These are phyloP conservation scores for Heliconius hewitsoni DNA, from an alignment of 1,140 invertebrate genomes.

Conservation along the genomic window DNA sequence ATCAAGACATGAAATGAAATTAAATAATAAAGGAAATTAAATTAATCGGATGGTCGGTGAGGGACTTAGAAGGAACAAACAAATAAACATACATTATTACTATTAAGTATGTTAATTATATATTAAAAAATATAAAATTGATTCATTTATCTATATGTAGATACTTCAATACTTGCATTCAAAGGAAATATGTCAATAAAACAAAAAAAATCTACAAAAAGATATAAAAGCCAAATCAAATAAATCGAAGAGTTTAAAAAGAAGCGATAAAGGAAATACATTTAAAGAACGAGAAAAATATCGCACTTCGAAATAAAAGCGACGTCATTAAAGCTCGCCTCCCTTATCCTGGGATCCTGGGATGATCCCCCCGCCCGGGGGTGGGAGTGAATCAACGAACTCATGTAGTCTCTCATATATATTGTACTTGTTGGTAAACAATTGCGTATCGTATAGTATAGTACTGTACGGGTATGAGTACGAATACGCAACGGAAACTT, in stretches of 20 bases:
- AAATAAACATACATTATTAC: too few species aligned
- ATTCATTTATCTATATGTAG: too few species aligned
- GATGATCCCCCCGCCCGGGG: slow-evolving; percentile 42
- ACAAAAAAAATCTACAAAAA: neutral
- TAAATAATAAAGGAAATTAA: too few species aligned
- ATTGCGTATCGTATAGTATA: slow-evolving; percentile 53
- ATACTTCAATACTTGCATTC: neutral
- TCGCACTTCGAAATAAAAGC: slow-evolving; percentile 56
- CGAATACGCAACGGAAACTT: slow-evolving; percentile 10
- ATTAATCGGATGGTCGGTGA: too few species aligned
- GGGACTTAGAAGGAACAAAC: too few species aligned
- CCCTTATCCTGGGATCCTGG: slow-evolving; percentile 50
- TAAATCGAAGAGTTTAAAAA: slow-evolving; percentile 11
- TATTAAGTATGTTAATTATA: too few species aligned
- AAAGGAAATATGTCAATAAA: neutral
- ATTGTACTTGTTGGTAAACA: slow-evolving; percentile 74
- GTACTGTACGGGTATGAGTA: neutral
- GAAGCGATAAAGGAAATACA: slow-evolving; percentile 29
- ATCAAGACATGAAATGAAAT: too few species aligned
- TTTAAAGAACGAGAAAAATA: slow-evolving; percentile 34
- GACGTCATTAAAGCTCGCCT: slow-evolving; percentile 67
- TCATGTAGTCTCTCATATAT: slow-evolving; percentile 61
- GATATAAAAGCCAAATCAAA: slow-evolving; percentile 13
- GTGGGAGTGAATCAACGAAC: slow-evolving; percentile 64
- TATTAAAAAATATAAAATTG: too few species aligned